Base-by-base conservation (phyloP, 2,113 vertebrate genomes). In the Mus pahari region DNA sequence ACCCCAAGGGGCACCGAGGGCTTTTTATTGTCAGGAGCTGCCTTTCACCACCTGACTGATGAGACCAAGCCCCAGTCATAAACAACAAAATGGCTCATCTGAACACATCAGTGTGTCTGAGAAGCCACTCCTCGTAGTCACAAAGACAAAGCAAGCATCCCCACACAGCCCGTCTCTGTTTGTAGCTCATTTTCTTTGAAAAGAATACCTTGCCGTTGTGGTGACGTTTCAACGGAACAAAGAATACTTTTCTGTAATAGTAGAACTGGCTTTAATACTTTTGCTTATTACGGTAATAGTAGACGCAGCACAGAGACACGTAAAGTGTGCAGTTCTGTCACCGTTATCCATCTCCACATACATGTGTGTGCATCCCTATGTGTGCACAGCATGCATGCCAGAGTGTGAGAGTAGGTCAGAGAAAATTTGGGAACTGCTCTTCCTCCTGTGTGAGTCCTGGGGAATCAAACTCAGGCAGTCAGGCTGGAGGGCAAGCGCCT, bases 151-250 rank as follows among this genome's bases (percentile, higher is more conserved):
- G 89, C 28, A 78, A 88, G 53, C 82, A 13, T 66, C 22, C 5
- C 50, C 79, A 55, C 33, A n/a, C 28, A 26, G 7, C 89, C 22
- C 58, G 62, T 22, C 16, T 92, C 78, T 60, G 66, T 79, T 86
- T 77, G 24, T 68, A 90, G 50, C 42, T 14, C 28, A 68, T 88
- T 91, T 64, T 90, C n/a, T 94, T 89, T 74, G 17, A 91, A 94
- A 96, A 94, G 95, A 94, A 60, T 48, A n/a, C n/a, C 28, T 75
- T 50, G 7, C 45, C 74, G 4, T 39, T 50, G 53, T 55, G 36
- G 26, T 45, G 12, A 96, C 10, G 31, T 77, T 92, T 97, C 53
- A 89, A 89, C 31, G 79, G 53, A 86, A 90, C 70, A 48, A 64
- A 31, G 28, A 58, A 39, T n/a, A 93, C 5, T 94, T 78, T 55